phyloP scores from a whole-genome alignment of 2,113 vertebrate species.

The Felis catus region DNA sequence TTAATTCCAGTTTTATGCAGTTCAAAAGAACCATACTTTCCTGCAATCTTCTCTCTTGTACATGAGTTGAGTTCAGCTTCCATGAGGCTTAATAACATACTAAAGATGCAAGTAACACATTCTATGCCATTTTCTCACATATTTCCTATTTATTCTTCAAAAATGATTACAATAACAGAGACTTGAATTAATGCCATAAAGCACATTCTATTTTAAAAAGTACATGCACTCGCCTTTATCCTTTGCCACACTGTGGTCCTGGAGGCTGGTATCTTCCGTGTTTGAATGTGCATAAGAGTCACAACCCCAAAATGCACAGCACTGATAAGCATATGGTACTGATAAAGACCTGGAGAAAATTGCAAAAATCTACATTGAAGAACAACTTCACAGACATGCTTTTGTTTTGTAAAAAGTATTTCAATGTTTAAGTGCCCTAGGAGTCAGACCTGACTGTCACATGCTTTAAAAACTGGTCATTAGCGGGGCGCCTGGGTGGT shows the following conservation, averaged over 20 bases:
- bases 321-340: conserved; percentile 98
- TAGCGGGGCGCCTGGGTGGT: neutral
- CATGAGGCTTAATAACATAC: neutral
- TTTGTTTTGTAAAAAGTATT: neutral
- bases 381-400: neutral
- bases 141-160: neutral
- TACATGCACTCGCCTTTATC: conserved; percentile 81
- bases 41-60: neutral
- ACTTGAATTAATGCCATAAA: neutral
- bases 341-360: conserved; percentile 91
- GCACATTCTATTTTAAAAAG: neutral
- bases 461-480: neutral
- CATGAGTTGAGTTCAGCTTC: neutral
- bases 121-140: neutral
- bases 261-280: conserved; percentile 85
- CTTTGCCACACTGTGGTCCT: conserved; percentile 82
- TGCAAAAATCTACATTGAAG: conserved; percentile 1
- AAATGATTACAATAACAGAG: conserved; percentile 6
- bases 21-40: neutral
- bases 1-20: neutral
- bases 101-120: neutral
- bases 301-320: conserved; percentile 96
- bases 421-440: neutral
- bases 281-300: conserved; percentile 86
- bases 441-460: neutral